Conservation (phyloP, 2,113 vertebrate genomes). For the Lasiurus borealis region DNA sequence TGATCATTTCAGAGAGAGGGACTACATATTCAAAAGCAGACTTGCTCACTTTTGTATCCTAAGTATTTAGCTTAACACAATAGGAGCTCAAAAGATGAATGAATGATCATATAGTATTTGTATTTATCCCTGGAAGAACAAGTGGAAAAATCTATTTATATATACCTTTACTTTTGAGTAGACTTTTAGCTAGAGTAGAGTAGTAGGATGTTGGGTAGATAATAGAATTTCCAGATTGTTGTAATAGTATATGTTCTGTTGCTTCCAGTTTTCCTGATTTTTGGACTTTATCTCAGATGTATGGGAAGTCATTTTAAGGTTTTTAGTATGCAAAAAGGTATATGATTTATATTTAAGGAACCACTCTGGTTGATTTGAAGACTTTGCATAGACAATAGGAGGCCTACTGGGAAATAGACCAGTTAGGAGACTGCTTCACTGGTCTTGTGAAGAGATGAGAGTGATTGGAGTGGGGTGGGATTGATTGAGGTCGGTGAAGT, state of each 20-base stretch:
- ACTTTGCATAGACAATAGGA: background rate
- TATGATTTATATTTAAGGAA: background rate
- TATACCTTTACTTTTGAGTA: background rate
- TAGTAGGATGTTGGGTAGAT: background rate
- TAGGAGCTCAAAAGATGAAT: background rate
- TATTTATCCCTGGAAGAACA: background rate
- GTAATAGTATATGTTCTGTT: background rate
- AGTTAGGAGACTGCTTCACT: background rate
- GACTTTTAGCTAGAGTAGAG: background rate
- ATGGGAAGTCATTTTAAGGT: background rate
- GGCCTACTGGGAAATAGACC: background rate
- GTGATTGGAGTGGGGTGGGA: background rate
- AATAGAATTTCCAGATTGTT: background rate
- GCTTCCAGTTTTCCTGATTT: slow-evolving; percentile 7
- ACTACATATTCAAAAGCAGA: background rate
- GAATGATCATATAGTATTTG: background rate
- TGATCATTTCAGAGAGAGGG: background rate
- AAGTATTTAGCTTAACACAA: background rate
- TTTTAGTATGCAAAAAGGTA: background rate
- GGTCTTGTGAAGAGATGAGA: background rate
- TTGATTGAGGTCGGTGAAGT: background rate
- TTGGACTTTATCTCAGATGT: slow-evolving; percentile 17
- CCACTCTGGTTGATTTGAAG: background rate
- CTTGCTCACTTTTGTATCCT: background rate
- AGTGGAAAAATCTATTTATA: background rate